Evolutionary conservation across 2,113 vertebrate species (phyloP).

Genomic region (Xyrauchen texanus): DNA sequence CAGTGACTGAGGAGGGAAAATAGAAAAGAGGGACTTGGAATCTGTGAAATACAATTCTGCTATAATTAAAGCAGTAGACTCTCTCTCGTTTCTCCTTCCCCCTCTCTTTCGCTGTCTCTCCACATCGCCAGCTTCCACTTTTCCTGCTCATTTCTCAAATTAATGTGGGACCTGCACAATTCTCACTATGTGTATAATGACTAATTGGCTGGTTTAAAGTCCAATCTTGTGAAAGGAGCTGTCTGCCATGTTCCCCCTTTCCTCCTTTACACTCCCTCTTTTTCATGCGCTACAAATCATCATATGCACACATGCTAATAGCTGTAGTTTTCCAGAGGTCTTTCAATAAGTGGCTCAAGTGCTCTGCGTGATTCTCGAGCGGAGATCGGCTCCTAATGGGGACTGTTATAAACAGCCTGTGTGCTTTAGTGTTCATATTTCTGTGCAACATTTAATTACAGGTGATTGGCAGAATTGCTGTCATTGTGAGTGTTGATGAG

Average conservation of each 20-base stretch:
- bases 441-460: neutral
- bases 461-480: slow-evolving; percentile 9
- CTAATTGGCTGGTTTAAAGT: slow-evolving; percentile 58
- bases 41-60: slow-evolving; percentile 41
- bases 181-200: slow-evolving; percentile 46
- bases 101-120: slow-evolving; percentile 15
- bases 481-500: slow-evolving; percentile 3
- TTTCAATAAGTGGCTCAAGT: slow-evolving; percentile 41
- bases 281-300: slow-evolving; percentile 35
- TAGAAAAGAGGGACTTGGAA: slow-evolving; percentile 2
- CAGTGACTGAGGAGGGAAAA: slow-evolving; percentile 6
- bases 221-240: slow-evolving; percentile 47
- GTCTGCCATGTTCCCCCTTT: slow-evolving; percentile 32
- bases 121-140: slow-evolving; percentile 37
- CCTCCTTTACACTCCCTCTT: neutral
- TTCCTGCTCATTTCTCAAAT: slow-evolving; percentile 51
- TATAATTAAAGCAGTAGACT: slow-evolving; percentile 47
- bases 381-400: slow-evolving; percentile 16
- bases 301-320: slow-evolving; percentile 39
- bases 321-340: slow-evolving; percentile 49
- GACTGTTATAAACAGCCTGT: slow-evolving; percentile 18
- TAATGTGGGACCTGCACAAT: slow-evolving; percentile 52
- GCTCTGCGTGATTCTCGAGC: slow-evolving; percentile 21
- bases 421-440: neutral
- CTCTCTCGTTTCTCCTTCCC: neutral